phyloP scores from a whole-genome alignment of 2,888 invertebrate genomes.

The Poecilobothrus nobilitatus region DNA sequence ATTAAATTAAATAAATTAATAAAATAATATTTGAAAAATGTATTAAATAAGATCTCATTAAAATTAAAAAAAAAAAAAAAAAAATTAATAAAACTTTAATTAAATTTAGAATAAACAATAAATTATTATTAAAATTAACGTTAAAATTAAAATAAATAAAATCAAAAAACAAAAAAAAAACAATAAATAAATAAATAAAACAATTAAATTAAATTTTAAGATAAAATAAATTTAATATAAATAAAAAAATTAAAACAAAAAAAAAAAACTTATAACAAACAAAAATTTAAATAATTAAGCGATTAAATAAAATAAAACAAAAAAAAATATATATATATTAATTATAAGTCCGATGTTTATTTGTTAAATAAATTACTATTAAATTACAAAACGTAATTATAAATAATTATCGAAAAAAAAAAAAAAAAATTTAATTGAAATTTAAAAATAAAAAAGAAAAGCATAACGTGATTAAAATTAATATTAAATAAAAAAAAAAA shows the following conservation, averaged over 20 bases:
- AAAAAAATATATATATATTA: no score
- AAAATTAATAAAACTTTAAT: no score
- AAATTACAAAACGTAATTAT: neutral
- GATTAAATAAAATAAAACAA: neutral
- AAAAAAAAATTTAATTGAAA: neutral
- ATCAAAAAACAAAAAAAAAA: neutral
- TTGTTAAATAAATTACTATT: neutral
- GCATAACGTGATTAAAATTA: neutral
- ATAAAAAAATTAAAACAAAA: neutral
- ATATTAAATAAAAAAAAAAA: no score
- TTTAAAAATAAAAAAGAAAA: neutral
- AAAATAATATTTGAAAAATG: neutral
- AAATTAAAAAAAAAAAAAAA: neutral
- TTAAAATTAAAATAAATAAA: neutral
- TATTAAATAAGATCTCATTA: neutral
- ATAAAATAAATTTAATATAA: neutral
- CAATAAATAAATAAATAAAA: neutral
- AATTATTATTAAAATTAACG: neutral
- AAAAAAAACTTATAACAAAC: neutral
- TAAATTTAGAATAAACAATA: no score
- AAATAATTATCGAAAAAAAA: neutral
- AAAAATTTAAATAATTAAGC: neutral
- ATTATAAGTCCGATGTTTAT: conserved; percentile 1
- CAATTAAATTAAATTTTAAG: neutral
- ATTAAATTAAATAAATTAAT: neutral